A percentile compares a stretch with the other conserved stretches of the same genome.
Conservation (phyloP, 2,113 vertebrate species). For the Abramis brama region DNA sequence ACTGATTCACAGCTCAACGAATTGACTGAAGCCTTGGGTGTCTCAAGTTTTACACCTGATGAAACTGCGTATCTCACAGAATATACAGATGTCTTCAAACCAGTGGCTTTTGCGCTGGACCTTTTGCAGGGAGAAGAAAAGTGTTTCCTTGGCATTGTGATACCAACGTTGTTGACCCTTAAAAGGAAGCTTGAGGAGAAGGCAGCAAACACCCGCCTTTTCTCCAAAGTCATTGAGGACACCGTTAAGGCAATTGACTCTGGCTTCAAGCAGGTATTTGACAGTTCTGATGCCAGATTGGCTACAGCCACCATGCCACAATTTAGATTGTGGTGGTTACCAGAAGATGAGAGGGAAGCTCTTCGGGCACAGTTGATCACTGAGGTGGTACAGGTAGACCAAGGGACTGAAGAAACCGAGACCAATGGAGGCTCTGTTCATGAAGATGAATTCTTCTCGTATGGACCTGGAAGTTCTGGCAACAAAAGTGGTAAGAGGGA, state of each 20-base stretch:
- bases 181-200: conserved; percentile 76
- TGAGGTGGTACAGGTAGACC: conserved; percentile 69
- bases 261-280: conserved; percentile 72
- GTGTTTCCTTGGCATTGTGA: conserved; percentile 74
- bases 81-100: conserved; percentile 72
- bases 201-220: conserved; percentile 64
- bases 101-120: conserved; percentile 74
- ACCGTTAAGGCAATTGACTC: conserved; percentile 67
- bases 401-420: conserved; percentile 37
- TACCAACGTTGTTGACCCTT: conserved; percentile 74
- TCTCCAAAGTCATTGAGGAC: conserved; percentile 62
- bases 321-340: conserved; percentile 76
- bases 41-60: conserved; percentile 65
- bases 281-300: conserved; percentile 69
- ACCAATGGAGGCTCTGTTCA: conserved; percentile 31
- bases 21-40: conserved; percentile 68
- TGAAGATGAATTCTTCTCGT: conserved; percentile 46
- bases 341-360: conserved; percentile 70
- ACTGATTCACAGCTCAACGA: conserved; percentile 68
- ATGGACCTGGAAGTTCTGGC: conserved; percentile 43
- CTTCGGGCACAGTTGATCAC: conserved; percentile 68
- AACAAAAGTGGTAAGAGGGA: conserved; percentile 56
- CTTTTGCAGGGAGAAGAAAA: conserved; percentile 77
- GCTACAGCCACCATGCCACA: conserved; percentile 73
- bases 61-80: conserved; percentile 75